phyloP scores from a whole-genome alignment of 2,797 vertebrate species.

The Loris lydekkerianus region DNA sequence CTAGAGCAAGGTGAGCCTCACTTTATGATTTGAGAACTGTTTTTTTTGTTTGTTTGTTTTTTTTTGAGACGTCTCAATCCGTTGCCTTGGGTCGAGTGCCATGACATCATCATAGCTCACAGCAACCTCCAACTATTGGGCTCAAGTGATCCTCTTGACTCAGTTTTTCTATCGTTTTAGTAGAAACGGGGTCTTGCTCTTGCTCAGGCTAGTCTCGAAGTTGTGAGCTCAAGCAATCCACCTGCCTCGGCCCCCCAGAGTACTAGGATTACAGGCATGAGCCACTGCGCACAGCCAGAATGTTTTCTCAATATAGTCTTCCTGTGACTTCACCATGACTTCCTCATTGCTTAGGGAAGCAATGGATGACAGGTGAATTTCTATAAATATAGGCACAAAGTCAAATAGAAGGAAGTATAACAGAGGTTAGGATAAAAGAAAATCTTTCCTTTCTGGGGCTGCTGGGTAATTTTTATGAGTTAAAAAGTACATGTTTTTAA shows the following conservation, averaged over 20 bases:
- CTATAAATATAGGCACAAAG: neutral
- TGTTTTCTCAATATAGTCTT: neutral
- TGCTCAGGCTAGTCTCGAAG: too few relatives aligned
- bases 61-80: neutral
- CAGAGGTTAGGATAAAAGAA: neutral
- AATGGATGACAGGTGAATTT: neutral
- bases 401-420: neutral
- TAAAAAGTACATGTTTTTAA: neutral
- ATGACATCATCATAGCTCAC: too few relatives aligned
- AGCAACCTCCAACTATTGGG: too few relatives aligned
- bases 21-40: neutral
- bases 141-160: too few relatives aligned
- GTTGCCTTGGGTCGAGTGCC: too few relatives aligned
- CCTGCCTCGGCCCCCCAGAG: too few relatives aligned
- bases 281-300: too few relatives aligned
- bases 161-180: too few relatives aligned
- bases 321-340: neutral
- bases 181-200: too few relatives aligned
- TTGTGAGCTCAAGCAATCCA: too few relatives aligned
- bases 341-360: neutral
- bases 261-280: too few relatives aligned
- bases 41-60: neutral
- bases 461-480: neutral
- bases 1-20: neutral
- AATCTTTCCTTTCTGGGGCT: accelerated